A percentile compares a stretch with the other conserved stretches of the same genome.
Conservation (phyloP, 2,113 vertebrate genomes). For the Saccopteryx bilineata region DNA sequence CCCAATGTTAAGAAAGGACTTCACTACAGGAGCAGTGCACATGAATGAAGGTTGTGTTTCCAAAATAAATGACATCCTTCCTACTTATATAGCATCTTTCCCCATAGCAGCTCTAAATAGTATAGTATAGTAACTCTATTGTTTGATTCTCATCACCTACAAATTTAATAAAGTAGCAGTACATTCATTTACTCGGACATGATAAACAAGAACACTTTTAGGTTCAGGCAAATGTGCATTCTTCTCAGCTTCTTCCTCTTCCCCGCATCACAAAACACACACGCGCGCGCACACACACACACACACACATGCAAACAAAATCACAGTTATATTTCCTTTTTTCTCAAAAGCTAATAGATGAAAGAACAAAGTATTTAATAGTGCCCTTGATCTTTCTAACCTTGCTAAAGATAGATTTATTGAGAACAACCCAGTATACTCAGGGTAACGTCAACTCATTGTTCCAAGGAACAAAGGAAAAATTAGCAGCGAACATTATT, state of each 20-base stretch:
- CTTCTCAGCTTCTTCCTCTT: background rate
- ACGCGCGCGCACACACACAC: too few species aligned
- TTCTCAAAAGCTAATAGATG: background rate
- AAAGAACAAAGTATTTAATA: slow-evolving; percentile 5
- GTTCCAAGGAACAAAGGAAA: background rate
- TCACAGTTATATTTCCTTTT: background rate
- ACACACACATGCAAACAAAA: background rate
- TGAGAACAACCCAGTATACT: background rate
- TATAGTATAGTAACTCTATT: background rate
- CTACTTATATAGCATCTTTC: background rate
- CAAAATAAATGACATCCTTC: background rate
- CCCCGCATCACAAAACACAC: background rate
- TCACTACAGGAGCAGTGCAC: background rate
- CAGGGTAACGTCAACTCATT: background rate
- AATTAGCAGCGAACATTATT: background rate
- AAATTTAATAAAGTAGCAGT: background rate
- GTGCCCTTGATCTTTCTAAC: background rate
- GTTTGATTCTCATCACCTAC: background rate
- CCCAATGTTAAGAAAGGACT: background rate
- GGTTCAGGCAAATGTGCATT: background rate
- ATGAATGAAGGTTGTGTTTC: background rate
- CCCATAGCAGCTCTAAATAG: background rate
- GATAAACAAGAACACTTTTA: background rate
- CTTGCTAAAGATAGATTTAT: background rate
- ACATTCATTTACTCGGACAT: background rate